These are phyloP conservation scores for Cephalopachus bancanus DNA, from an alignment of 2,797 vertebrate species.

Conservation along the genomic window DNA sequence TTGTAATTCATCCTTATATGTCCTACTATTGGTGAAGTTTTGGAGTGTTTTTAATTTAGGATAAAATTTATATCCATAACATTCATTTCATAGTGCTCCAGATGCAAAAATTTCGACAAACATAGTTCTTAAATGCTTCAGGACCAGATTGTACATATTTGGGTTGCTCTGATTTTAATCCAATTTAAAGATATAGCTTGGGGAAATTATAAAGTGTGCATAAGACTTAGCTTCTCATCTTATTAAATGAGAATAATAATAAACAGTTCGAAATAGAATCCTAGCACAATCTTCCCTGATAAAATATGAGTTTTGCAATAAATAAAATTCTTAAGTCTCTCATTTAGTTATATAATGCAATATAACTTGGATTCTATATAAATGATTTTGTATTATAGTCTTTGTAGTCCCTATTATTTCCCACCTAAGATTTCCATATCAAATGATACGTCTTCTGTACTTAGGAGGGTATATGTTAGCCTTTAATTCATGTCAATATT, in stretches of 20 bases:
- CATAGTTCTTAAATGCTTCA: conserved; percentile 1
- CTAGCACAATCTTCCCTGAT: not conserved
- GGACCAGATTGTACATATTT: not conserved
- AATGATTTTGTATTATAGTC: not conserved
- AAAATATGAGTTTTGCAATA: not conserved
- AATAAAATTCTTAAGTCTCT: not conserved
- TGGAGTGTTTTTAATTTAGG: not conserved
- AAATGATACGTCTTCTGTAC: not conserved
- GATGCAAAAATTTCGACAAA: not conserved
- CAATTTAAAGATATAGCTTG: not conserved
- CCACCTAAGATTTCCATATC: not conserved
- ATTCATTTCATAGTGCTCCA: not conserved
- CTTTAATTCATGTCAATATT: not conserved
- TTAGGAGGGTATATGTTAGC: rapidly evolving
- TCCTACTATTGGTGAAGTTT: not conserved
- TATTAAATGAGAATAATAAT: not conserved
- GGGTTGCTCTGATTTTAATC: not conserved
- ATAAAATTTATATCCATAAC: not conserved
- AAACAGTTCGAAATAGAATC: not conserved
- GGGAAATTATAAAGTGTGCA: not conserved
- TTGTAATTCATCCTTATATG: not conserved
- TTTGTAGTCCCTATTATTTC: not conserved
- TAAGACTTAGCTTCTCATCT: not conserved
- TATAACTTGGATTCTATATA: not conserved
- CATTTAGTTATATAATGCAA: not conserved